Base-by-base conservation (phyloP, 2,888 invertebrate species). In the Ennomos fuscantarius region DNA sequence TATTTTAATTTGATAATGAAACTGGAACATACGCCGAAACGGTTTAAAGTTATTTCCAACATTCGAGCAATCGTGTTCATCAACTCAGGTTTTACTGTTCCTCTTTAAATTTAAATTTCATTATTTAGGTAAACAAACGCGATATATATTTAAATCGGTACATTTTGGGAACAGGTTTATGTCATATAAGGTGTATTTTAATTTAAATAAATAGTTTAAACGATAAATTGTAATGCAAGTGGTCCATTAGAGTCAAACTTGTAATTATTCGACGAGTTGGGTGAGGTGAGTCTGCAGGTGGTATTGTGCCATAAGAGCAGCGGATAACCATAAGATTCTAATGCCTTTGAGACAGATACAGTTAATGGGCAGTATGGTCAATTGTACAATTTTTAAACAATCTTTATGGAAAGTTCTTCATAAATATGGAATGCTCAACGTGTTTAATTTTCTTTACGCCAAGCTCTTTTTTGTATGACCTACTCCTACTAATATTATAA, bases 151-250 rank as follows among this genome's bases (percentile, higher is more conserved):
- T 71, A 80, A 81, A 80, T 78, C 60, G 69, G 73, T 73, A 65
- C 70, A 45, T 63, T 70, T 70, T 66, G 59, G 55, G 68, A 72
- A 71, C 73, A 62, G 64, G 73, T 81, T 78, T 62, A 65, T 48
- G 56, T 74, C 58, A 62, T 68, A 62, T 69, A 63, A 62, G 60
- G 65, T 67, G 56, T 70, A 77, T 81, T 80, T 67, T 69, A 74
- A 81, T 83, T 82, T 68, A 77, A 79, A 84, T 83, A 78, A 81
- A 84, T 79, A 76, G 74, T 79, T 66, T 73, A 65, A 66, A 73
- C 77, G 73, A 83, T 82, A 84, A 79, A 84, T 83, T 78, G 74
- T 76, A 78, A 77, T 69, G 78, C 78, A 81, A 79, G 78, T 66
- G 65, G 72, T 60, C 78, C 78, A 82, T 87, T 85, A 83, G 74